Conservation (phyloP, 2,888 invertebrate species). For the Parnassius mnemosyne region DNA sequence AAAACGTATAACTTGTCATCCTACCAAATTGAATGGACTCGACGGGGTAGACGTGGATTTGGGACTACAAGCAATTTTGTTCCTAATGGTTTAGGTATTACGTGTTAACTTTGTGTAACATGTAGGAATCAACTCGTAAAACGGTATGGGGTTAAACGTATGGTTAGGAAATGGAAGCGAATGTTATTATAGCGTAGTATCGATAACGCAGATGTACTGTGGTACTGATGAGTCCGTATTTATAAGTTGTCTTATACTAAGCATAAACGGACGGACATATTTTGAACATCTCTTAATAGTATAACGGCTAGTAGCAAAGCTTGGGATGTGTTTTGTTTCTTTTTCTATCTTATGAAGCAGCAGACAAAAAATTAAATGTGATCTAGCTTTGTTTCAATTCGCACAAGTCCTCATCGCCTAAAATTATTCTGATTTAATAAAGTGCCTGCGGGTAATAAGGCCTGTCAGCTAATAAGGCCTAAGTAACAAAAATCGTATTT, state of each 20-base stretch:
- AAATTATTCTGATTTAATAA: no score
- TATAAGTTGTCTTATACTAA: not conserved
- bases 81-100: conserved; percentile 34
- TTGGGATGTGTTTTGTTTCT: no score
- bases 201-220: conserved; percentile 28
- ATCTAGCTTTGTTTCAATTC: no score
- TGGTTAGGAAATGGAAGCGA: conserved; percentile 36
- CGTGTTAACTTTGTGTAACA: conserved; percentile 41
- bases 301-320: no score
- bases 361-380: no score
- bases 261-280: no score
- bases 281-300: no score
- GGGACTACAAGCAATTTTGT: conserved; percentile 30
- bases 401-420: no score
- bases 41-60: conserved; percentile 44
- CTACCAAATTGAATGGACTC: conserved; percentile 67
- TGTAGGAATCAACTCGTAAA: conserved; percentile 40
- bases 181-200: conserved; percentile 33
- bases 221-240: conserved; percentile 9
- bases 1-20: conserved; percentile 69
- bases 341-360: no score
- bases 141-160: conserved; percentile 51
- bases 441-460: no score
- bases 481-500: no score
- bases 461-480: no score